These are phyloP conservation scores for Morbakka virulenta DNA, from an alignment of 30 jellyfish, hydroid and myxozoan species.

Conservation along the genomic window DNA sequence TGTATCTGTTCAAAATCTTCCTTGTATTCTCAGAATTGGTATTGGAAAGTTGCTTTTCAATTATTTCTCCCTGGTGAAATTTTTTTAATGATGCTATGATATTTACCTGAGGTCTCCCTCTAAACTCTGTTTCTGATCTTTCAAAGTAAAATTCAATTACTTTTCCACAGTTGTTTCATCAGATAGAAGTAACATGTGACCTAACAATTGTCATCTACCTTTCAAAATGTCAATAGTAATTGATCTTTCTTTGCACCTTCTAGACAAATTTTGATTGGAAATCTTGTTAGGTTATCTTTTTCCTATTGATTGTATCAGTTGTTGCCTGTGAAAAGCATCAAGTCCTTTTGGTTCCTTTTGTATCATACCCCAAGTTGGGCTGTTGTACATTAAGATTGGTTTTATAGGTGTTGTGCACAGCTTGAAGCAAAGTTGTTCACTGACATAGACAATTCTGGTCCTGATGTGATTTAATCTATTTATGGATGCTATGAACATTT, in stretches of 20 bases:
- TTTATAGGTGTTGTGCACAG: constrained; percentile 28
- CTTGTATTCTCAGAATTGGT: not conserved
- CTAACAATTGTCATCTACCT: too few species aligned
- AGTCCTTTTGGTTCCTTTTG: constrained; percentile 25
- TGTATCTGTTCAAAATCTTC: too few species aligned
- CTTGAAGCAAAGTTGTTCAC: constrained; percentile 47
- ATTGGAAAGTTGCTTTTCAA: constrained; percentile 11
- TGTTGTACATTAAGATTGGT: too few species aligned
- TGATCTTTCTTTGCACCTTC: constrained; percentile 31
- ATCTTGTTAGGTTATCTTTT: too few species aligned
- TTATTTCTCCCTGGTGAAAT: constrained; percentile 26
- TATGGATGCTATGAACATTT: constrained; percentile 4
- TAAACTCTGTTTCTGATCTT: constrained; percentile 15
- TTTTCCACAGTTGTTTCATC: constrained; percentile 30
- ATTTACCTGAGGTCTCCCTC: constrained; percentile 45
- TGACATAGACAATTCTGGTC: constrained; percentile 19
- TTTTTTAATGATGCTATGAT: constrained; percentile 22
- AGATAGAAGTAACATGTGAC: constrained; percentile 17
- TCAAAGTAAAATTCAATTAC: constrained; percentile 41
- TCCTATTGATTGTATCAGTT: constrained; percentile 30
- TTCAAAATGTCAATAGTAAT: constrained; percentile 28
- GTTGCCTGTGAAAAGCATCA: constrained; percentile 40
- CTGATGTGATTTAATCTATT: constrained; percentile 2
- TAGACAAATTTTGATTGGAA: constrained; percentile 16
- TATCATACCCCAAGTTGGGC: constrained; percentile 55